Base-by-base conservation (phyloP, 2,888 invertebrate genomes). In the Anagyrus pseudococci region DNA sequence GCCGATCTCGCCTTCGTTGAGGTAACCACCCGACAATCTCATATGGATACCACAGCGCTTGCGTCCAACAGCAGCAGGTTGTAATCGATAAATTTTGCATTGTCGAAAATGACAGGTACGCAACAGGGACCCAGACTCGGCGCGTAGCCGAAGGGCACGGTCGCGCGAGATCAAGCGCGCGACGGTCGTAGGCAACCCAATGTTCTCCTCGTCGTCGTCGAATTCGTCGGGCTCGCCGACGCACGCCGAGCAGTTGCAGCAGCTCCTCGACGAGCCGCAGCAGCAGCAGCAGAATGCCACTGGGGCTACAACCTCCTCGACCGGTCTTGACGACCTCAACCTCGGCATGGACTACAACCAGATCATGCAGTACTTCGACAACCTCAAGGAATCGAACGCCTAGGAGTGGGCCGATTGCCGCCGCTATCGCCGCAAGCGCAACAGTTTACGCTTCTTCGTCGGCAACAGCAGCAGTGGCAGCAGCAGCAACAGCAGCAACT, bases 291-390 rank as follows among this genome's bases (percentile, higher is more conserved):
- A 13, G 40, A 17, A 29, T 7, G n/a, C 57, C 19, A n/a, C n/a
- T n/a, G n/a, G n/a, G n/a, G n/a, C 33, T 2, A 20, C 58, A n/a
- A 6, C 41, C 0, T 4, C 49, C 7, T 58, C 59, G 48, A 49
- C 88, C 70, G 89, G 87, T 53, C 84, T 93, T 72, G 93, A 93
- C 82, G 92, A 93, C 81, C 86, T 94, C 69, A 86, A 86, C 74
- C 81, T 87, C 66, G 93, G 93, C 78, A 94, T 97, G 94, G 94
- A 96, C 84, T 97, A 97, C 84, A 95, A 96, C 82, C 95, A 96
- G 86, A 93, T 98, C 82, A 94, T 96, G 93, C 93, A 96, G 82
- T 96, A 97, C 84, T 97, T 98, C 86, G 95, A 96, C 85, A 96
- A 95, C 86, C 87, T 98, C 79, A 97, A 97, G 89, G 91, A 92